Percentiles rank a stretch among this genome's conserved stretches.
Evolutionary conservation across 2,888 invertebrate species (phyloP).

Genomic region (Pharmacophagus antenor): DNA sequence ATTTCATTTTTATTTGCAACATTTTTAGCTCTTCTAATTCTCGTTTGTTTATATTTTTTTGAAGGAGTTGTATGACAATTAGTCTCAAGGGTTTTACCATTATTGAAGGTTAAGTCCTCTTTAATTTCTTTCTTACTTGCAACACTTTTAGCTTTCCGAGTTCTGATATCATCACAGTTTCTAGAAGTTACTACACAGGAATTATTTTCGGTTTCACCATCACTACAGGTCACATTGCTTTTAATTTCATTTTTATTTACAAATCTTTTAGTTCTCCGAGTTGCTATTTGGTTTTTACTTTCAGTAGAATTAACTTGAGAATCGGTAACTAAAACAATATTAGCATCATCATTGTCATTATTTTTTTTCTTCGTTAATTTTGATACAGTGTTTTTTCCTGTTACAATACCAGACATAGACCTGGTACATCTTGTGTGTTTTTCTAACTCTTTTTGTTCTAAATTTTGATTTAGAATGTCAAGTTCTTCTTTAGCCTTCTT

Average conservation of each 20-base stretch:
- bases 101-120: neutral
- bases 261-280: neutral
- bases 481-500: conserved; percentile 63
- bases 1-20: neutral
- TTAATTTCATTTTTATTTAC: neutral
- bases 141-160: neutral
- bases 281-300: neutral
- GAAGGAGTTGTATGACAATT: neutral
- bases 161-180: neutral
- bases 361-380: conserved; percentile 26
- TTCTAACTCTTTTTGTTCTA: conserved; percentile 41
- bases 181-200: neutral
- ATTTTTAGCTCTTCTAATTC: neutral
- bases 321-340: neutral
- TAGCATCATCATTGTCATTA: neutral
- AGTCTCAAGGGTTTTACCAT: neutral
- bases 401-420: conserved; percentile 43
- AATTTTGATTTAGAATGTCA: conserved; percentile 49
- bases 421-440: conserved; percentile 49
- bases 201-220: neutral
- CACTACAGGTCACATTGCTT: neutral
- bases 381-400: conserved; percentile 10
- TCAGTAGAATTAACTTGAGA: neutral
- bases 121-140: neutral
- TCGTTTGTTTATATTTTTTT: neutral